Percentiles rank a stretch among this genome's conserved stretches.
phyloP scores from a whole-genome alignment of 1,140 invertebrate species.

The Trichonephila clavipes region DNA sequence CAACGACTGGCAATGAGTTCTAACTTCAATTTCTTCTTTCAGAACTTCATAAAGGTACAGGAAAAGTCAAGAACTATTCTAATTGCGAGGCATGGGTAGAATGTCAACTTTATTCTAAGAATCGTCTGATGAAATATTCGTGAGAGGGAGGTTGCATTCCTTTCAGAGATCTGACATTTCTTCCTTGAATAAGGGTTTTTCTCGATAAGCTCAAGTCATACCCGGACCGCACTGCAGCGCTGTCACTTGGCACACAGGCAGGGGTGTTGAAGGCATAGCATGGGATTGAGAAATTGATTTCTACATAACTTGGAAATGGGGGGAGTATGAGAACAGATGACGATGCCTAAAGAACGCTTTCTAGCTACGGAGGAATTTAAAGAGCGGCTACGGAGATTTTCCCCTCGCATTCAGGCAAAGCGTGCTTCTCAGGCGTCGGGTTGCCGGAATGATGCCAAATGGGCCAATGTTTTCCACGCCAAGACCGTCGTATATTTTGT shows the following conservation, averaged over 20 bases:
- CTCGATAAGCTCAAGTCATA: not conserved
- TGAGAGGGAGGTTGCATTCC: not conserved
- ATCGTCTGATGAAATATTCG: not conserved
- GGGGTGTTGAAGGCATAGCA: not conserved
- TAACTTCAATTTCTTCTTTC: no score
- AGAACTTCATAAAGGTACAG: not conserved
- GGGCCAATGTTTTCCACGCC: not conserved
- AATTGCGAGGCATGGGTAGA: not conserved
- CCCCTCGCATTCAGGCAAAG: conserved; percentile 32
- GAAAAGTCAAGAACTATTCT: not conserved
- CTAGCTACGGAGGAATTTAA: conserved; percentile 36
- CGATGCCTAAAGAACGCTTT: conserved; percentile 15
- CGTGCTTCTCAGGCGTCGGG: conserved; percentile 27
- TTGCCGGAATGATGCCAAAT: conserved; percentile 10
- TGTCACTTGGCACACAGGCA: not conserved
- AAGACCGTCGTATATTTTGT: not conserved
- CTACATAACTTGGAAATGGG: conserved; percentile 48
- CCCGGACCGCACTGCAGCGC: conserved; percentile 16
- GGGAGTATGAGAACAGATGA: not conserved
- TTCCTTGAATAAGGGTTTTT: not conserved
- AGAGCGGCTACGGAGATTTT: conserved; percentile 35
- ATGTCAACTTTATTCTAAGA: not conserved
- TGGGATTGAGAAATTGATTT: conserved; percentile 44
- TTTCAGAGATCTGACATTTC: not conserved
- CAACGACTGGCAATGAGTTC: no score